Conservation (phyloP, 2,888 invertebrate species). For the Rotaria sp. region DNA sequence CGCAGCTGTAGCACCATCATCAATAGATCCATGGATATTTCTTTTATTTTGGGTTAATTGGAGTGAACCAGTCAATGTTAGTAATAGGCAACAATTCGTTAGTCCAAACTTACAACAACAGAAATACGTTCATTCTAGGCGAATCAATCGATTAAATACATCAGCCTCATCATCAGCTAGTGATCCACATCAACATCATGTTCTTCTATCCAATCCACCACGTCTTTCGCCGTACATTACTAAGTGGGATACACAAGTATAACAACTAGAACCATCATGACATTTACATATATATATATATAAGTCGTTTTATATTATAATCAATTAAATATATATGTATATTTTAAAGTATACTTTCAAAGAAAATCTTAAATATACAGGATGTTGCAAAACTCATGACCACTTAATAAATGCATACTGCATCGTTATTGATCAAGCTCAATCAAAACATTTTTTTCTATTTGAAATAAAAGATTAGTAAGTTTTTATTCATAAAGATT, state of each 20-base stretch:
- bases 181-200: not conserved
- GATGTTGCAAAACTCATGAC: no score
- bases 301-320: not conserved
- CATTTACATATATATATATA: not conserved
- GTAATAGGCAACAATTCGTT: not conserved
- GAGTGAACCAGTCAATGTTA: not conserved
- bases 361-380: no score
- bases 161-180: not conserved
- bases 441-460: no score
- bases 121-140: not conserved
- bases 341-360: no score
- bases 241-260: not conserved
- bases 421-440: no score
- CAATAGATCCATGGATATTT: constrained; percentile 29
- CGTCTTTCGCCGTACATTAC: not conserved
- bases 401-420: no score
- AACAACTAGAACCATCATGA: not conserved
- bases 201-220: not conserved
- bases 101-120: not conserved
- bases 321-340: not conserved
- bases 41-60: constrained; percentile 16
- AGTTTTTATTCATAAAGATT: no score
- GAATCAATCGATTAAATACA: not conserved
- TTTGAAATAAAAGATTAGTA: no score
- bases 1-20: not conserved